Evolutionary conservation across 92 coral and sea anemone species (phyloP), one percentile per base, ranked within the genome.

Genomic region (Anthopleura xanthogrammica): DNA sequence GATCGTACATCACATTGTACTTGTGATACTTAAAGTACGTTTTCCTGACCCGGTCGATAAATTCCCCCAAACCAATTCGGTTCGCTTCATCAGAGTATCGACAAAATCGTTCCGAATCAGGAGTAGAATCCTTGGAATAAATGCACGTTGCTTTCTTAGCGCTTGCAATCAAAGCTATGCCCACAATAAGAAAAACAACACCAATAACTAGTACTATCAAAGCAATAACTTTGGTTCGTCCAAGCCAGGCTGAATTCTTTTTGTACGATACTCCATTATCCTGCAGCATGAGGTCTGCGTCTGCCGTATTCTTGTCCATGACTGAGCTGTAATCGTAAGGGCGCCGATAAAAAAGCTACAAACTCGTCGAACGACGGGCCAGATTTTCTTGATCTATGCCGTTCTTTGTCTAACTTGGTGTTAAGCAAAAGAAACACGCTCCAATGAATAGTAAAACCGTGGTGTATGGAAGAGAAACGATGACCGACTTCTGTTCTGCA

Each of bases 21-120:
- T 93, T 95, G 55, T 96, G 99, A 17, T 87, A 73, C 48, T 80
- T 41, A 84, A 80, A 92, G 68, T 87, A 96, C 3, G 86, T 85
- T 1, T 66, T 42, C 80, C 88, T 90, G 39, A 96, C 95, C 52
- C 77, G 80, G 14, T 79, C 73, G 13, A 96, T 41, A 72, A 96
- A 92, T 22, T 90, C 87, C 43, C 72, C 86, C 16, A 96, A 87
- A 29, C 93, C 93, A 17, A 91, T 75, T 86, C 91, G 74, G 36
- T 82, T 77, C 6, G 95, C 97, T 80, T 95, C 98, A 5, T 72
- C 58, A 14, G 94, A 90, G 66, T 80, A 88, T 48, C 75, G 81
- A 85, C 98, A 95, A 12, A 57, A 66, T 16, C 39, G n/a, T 1
- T 75, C 60, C 0, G 75, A 48, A 52, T 60, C 72, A 12, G 43